Base-by-base conservation (phyloP, 2,888 invertebrate species). In the Aphidoletes aphidimyza region DNA sequence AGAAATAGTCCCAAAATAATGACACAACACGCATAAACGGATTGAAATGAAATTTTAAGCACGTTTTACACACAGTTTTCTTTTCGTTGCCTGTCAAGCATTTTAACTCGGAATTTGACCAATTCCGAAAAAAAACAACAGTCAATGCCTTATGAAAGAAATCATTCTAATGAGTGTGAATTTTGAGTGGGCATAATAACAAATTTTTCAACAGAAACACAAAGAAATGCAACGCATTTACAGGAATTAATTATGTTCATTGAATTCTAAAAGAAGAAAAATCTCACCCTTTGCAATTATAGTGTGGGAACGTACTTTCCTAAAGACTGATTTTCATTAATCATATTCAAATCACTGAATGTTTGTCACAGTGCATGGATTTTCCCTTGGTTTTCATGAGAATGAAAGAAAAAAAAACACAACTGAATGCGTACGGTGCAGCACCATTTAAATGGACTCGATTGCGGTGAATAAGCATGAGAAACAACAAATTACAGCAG, bases 321-420 rank as follows among this genome's bases (percentile, higher is more conserved):
- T n/a, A 36, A 81, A n/a, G 37, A 36, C 36, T 69, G 30, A 69
- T 69, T 30, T 30, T 14, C 30, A 30, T 69, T 37, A 1, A 37
- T 81, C 3, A 81, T n/a, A 81, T 81, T 81, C n/a, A 81, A 81
- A 81, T 81, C 81, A 81, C 6, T 81, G 81, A 81, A 37, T 37
- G 6, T 81, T 81, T 81, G 81, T 81, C 81, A 81, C 81, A 81
- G 81, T 37, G 81, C 81, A 37, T 37, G 81, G 39, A 81, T 5
- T 37, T 81, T 81, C 26, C 81, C 81, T 11, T 36, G 6, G n/a
- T 14, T 5, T 37, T 1, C 37, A 81, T 81, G 81, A 81, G 37
- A 81, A 37, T 37, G 37, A 78, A 36, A 1, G 37, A n/a, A n/a
- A n/a, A n/a, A n/a, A n/a, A n/a, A n/a, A n/a, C n/a, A n/a, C n/a